A percentile compares a stretch with the other conserved stretches of the same genome.
These are phyloP conservation scores for Spialia ferax DNA, from an alignment of 2,888 invertebrate species.

Conservation along the genomic window DNA sequence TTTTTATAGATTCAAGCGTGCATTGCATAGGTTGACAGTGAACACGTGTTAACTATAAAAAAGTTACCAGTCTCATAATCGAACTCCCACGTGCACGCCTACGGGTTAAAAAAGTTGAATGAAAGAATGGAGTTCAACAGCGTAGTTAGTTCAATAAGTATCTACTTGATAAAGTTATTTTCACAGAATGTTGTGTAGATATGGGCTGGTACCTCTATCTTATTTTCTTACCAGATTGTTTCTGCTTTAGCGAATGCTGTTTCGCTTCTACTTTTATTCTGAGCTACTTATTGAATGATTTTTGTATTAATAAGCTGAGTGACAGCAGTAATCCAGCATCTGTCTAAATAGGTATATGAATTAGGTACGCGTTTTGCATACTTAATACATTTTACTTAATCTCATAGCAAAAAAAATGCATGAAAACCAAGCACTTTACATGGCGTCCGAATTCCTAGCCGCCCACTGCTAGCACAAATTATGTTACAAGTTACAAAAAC, in stretches of 20 bases:
- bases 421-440: conserved; percentile 34
- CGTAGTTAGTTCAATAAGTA: not conserved
- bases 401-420: conserved; percentile 8
- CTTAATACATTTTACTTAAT: too few relatives aligned
- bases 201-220: too few relatives aligned
- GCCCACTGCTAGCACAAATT: conserved; percentile 45
- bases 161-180: too few relatives aligned
- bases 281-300: too few relatives aligned
- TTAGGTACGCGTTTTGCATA: too few relatives aligned
- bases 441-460: conserved; percentile 47
- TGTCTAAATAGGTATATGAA: too few relatives aligned
- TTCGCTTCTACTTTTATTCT: too few relatives aligned
- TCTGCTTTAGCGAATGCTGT: too few relatives aligned
- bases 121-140: conserved; percentile 25
- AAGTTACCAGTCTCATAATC: conserved; percentile 25
- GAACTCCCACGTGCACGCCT: conserved; percentile 26
- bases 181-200: too few relatives aligned
- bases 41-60: conserved; percentile 33
- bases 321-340: too few relatives aligned
- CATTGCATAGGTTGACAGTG: conserved; percentile 17
- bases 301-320: too few relatives aligned
- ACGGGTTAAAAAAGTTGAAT: conserved; percentile 31
- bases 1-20: conserved; percentile 15
- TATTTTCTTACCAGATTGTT: too few relatives aligned
- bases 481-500: conserved; percentile 59